Base-by-base conservation (phyloP, 1,140 invertebrate species). In the Bicyclus anynana region DNA sequence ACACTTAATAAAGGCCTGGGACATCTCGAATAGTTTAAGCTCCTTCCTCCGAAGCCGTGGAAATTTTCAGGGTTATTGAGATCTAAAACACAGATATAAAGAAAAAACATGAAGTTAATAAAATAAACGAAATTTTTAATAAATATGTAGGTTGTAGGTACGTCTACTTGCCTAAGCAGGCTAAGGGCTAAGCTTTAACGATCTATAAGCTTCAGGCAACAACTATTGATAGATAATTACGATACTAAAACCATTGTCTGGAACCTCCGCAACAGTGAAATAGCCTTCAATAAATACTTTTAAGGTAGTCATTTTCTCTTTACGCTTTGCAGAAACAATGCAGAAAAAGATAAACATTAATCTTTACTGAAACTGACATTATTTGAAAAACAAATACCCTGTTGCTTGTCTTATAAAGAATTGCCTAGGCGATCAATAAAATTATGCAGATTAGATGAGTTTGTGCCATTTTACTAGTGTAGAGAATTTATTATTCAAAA, bases 201-300 rank as follows among this genome's bases (percentile, higher is more conserved):
- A 17, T 47, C 18, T 9, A n/a, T n/a, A 13, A 47, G 40, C 44
- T 27, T 23, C 44, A 27, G 21, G 44, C 44, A 23, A 26, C 21
- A 47, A 47, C 44, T 13, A 47, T 23, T 13, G 21, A 47, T 58
- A 53, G 61, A 59, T 61, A 75, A 65, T 73, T 69, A 73, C 68
- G 68, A 67, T 62, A 68, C 56, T 59, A 42, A 38, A 46, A 52
- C 49, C 56, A 59, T 59, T 59, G 56, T 59, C 38, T 52, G 18
- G 26, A 21, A 47, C 49, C 42, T 23, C 50, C 50, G 14, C 14
- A 26, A 47, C 9, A 47, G 44, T 47, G 21, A 47, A 47, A 47
- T 47, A 27, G 44, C 21, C 44, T 47, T 14, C 44, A 47, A 47
- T 47, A 47, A 47, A 47, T 47, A 47, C 44, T 47, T 47, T 47